Evolutionary conservation across 2,113 vertebrate species (phyloP), one percentile per base, ranked within the genome.

Genomic region (Heloderma charlesbogerti): DNA sequence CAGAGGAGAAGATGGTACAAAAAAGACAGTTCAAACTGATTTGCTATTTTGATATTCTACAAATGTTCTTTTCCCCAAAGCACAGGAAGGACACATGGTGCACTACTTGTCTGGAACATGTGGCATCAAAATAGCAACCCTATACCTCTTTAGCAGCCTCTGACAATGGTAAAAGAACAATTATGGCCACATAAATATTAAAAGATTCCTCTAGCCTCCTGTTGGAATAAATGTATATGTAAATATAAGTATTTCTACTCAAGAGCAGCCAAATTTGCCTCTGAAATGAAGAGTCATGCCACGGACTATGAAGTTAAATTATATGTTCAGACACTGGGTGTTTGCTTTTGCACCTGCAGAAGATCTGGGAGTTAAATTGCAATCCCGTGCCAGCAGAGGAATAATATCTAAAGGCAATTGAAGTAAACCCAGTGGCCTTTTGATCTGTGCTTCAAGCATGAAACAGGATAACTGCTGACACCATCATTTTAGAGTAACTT

Each of bases 141-240:
- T 94, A 91, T 97, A 95, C 95, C 89, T 88, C 96, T 96, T 96
- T 95, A 96, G 95, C 95, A 97, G 93, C 92, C 95, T 95, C 95
- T 96, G 96, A 97, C 94, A 95, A 96, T 96, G 89, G 95, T 95
- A 96, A 97, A 95, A 96, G 95, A 97, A 96, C 96, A 96, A 95
- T 95, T 96, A 97, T 95, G 95, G 90, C 93, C 95, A 94, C 89
- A 97, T 96, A 96, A 97, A 96, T 97, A 96, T 96, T 96, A 96
- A 97, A 95, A 96, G 91, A 66, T 85, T 97, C 92, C 89, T 92
- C 92, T 94, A 94, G 86, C 74, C 91, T 94, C 93, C 94, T 20
- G 10, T 78, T 94, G 80, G 83, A 96, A 91, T 87, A 75, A 93
- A 91, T 87, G 81, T 95, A 83, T 94, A 93, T 96, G 95, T 95